Evolutionary conservation across 1,140 invertebrate species (phyloP).

Genomic region (Procambarus clarkii): DNA sequence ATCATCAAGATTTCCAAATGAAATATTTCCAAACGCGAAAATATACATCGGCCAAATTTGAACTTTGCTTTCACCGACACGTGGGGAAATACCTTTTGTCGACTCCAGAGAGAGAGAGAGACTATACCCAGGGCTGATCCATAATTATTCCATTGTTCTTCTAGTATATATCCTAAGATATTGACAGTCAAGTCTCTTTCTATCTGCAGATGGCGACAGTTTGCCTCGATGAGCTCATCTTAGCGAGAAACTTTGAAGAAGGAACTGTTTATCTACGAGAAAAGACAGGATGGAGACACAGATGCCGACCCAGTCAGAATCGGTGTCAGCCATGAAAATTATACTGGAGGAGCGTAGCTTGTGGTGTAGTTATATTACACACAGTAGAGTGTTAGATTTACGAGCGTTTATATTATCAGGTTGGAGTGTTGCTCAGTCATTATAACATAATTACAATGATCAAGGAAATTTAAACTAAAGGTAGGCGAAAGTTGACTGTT

Average conservation of each 20-base stretch:
- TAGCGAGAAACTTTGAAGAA: not conserved
- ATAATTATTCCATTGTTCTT: conserved; percentile 54
- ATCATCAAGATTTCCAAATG: too few relatives aligned
- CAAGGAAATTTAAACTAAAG: not conserved
- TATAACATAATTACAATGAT: not conserved
- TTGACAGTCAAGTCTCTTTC: not conserved
- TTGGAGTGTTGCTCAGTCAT: not conserved
- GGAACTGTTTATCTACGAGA: not conserved
- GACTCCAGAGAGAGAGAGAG: conserved; percentile 10
- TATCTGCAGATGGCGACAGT: not conserved
- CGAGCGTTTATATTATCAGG: not conserved
- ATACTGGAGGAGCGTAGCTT: conserved; percentile 50
- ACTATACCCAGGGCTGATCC: not conserved
- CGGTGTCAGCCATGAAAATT: conserved; percentile 53
- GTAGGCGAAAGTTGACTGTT: too few relatives aligned
- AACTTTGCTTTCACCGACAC: conserved; percentile 63
- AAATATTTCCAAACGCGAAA: conserved; percentile 24
- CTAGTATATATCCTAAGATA: conserved; percentile 14
- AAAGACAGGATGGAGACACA: conserved; percentile 39
- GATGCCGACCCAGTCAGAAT: conserved; percentile 44
- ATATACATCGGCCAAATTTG: conserved; percentile 33
- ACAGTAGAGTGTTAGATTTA: conserved; percentile 16
- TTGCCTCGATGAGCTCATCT: not conserved
- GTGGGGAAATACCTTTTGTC: conserved; percentile 67
- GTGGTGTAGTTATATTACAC: conserved; percentile 32